Percentiles rank a stretch among this genome's conserved stretches.
phyloP scores from a whole-genome alignment of 2,113 vertebrate species.

The Lanius collurio region DNA sequence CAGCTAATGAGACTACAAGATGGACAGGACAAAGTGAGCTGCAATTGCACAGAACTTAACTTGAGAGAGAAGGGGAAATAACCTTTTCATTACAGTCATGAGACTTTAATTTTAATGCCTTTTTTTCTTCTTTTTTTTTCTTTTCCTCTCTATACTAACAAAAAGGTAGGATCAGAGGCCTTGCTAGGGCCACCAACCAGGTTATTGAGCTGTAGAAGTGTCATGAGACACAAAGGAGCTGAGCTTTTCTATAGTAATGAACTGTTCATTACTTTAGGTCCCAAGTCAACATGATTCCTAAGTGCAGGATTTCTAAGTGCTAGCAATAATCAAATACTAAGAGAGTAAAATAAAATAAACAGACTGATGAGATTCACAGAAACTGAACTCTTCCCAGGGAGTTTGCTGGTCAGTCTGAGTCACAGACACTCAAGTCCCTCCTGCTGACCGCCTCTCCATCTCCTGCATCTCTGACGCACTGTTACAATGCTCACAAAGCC shows the following conservation, averaged over 20 bases:
- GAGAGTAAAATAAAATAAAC: constrained; percentile 8
- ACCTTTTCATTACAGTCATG: constrained; percentile 48
- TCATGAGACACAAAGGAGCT: neutral
- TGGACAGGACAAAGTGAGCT: constrained; percentile 45
- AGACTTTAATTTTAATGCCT: constrained; percentile 47
- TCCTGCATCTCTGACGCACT: neutral
- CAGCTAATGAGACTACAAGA: constrained; percentile 67
- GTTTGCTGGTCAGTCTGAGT: neutral
- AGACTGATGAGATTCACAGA: neutral
- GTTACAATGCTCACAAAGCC: neutral
- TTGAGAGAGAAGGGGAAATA: constrained; percentile 37
- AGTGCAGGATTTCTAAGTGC: neutral
- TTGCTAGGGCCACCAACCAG: neutral
- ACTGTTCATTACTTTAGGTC: neutral
- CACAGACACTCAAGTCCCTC: neutral
- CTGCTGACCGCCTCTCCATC: neutral
- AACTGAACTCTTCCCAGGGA: neutral
- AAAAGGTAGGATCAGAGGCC: constrained; percentile 43
- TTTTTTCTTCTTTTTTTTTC: neutral
- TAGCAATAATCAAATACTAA: neutral
- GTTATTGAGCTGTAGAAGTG: neutral
- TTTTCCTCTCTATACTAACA: constrained; percentile 4
- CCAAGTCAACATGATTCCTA: neutral
- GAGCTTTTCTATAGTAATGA: constrained; percentile 1
- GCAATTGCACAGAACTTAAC: constrained; percentile 28